These are phyloP conservation scores for Marcusenius ussheri DNA, from an alignment of 2,113 vertebrate genomes.

Conservation along the genomic window DNA sequence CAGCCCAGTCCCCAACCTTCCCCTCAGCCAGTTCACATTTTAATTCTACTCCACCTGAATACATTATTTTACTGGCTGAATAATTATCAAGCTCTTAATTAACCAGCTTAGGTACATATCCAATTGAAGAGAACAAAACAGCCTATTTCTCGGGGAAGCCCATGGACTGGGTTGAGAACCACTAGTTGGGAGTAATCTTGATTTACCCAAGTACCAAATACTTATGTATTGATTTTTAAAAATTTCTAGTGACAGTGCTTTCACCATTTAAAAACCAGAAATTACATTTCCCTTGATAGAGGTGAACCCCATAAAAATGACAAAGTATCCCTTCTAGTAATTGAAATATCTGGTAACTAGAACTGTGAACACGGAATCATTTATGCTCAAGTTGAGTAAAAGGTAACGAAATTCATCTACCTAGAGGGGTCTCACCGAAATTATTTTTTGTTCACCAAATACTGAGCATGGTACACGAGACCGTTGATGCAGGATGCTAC, in stretches of 20 bases:
- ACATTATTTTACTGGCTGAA: neutral
- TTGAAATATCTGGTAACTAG: neutral
- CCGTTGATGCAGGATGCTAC: slow-evolving; percentile 24
- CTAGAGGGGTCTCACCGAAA: slow-evolving; percentile 17
- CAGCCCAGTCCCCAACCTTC: neutral
- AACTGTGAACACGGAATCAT: slow-evolving; percentile 7
- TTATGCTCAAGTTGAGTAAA: neutral
- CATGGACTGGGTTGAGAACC: neutral
- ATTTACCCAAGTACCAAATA: neutral
- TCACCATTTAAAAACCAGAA: slow-evolving; percentile 17
- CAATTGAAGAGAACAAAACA: neutral
- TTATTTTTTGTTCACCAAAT: neutral
- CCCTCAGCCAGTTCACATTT: neutral
- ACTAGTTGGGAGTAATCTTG: neutral
- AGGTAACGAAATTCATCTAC: neutral
- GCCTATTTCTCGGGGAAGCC: neutral
- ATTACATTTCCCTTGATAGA: neutral
- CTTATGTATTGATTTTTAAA: neutral
- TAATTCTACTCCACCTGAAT: neutral
- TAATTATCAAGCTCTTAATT: neutral
- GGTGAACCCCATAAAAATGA: slow-evolving; percentile 17
- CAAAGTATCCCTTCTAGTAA: neutral
- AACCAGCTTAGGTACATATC: neutral
- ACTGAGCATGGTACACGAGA: neutral
- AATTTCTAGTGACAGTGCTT: slow-evolving; percentile 17